phyloP scores from a whole-genome alignment of 2,888 invertebrate genomes.

The Selenia dentaria region DNA sequence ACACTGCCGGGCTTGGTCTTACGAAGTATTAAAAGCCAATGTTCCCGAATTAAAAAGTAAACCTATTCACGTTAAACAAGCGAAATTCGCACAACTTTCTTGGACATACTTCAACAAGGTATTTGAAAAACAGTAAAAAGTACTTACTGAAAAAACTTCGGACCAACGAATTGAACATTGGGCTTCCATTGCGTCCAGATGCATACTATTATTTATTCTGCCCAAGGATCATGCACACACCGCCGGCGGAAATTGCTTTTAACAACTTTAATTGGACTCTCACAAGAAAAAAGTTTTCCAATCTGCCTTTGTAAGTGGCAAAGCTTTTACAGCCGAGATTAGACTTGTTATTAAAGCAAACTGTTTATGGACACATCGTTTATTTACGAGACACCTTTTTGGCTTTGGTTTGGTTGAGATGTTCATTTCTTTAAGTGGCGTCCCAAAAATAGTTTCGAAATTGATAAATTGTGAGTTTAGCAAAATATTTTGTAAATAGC shows the following conservation, averaged over 20 bases:
- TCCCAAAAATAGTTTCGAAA: too few relatives aligned
- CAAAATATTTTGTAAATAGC: too few relatives aligned
- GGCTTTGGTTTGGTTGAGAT: constrained; percentile 1
- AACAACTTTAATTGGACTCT: constrained; percentile 80
- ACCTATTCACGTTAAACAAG: too few relatives aligned
- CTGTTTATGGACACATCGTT: constrained; percentile 39
- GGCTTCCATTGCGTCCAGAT: constrained; percentile 9
- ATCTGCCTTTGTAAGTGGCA: constrained; percentile 74
- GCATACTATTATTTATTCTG: background rate
- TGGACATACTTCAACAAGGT: too few relatives aligned
- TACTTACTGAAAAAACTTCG: too few relatives aligned
- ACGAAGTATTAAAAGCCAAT: too few relatives aligned
- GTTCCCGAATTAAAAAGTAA: too few relatives aligned
- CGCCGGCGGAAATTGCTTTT: constrained; percentile 71
- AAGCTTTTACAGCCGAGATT: constrained; percentile 66
- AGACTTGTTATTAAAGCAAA: constrained; percentile 45
- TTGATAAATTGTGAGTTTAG: too few relatives aligned
- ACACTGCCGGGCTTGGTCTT: too few relatives aligned
- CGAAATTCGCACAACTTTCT: too few relatives aligned
- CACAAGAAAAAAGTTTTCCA: constrained; percentile 81
- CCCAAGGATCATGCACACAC: constrained; percentile 48
- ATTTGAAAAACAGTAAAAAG: too few relatives aligned
- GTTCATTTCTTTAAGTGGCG: too few relatives aligned
- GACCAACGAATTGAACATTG: constrained; percentile 3
- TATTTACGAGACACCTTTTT: constrained; percentile 34